These are phyloP conservation scores for Spinibarbus caldwelli DNA, from an alignment of 2,797 vertebrate species.

Conservation along the genomic window DNA sequence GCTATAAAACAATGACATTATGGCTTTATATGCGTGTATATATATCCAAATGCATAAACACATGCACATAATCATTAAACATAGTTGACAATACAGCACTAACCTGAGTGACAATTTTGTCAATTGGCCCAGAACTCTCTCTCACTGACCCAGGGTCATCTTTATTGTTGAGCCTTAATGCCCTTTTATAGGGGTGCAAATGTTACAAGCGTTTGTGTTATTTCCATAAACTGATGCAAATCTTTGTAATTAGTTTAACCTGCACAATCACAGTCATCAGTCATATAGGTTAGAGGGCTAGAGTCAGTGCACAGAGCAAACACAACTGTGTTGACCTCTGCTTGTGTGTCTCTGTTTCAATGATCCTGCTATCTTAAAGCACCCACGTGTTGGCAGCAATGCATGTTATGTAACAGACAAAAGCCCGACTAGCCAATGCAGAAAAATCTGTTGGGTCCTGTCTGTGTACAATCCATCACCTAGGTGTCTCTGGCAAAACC, in stretches of 20 bases:
- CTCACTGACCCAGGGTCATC: background rate
- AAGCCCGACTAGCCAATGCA: conserved; percentile 73
- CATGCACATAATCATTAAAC: background rate
- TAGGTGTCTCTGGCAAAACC: conserved; percentile 29
- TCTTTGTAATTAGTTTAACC: conserved; percentile 20
- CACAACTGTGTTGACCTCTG: conserved; percentile 68
- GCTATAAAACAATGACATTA: background rate
- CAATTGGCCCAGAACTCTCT: background rate
- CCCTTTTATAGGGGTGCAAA: background rate
- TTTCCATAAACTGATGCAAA: conserved; percentile 3
- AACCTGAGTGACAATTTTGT: background rate
- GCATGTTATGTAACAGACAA: conserved; percentile 77
- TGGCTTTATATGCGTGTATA: too few relatives aligned
- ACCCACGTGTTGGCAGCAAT: conserved; percentile 75
- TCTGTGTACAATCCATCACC: conserved; percentile 52
- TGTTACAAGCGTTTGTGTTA: background rate
- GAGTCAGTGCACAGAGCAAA: conserved; percentile 26
- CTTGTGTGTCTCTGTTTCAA: conserved; percentile 51
- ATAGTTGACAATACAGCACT: background rate
- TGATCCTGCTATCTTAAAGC: conserved; percentile 74
- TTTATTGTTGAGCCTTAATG: background rate
- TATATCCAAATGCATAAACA: background rate
- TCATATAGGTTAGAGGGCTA: conserved; percentile 37
- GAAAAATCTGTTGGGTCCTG: conserved; percentile 67
- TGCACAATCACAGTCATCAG: background rate